Percentiles rank a stretch among this genome's conserved stretches.
These are phyloP conservation scores for Halichoerus grypus DNA, from an alignment of 2,113 vertebrate species.

Conservation along the genomic window DNA sequence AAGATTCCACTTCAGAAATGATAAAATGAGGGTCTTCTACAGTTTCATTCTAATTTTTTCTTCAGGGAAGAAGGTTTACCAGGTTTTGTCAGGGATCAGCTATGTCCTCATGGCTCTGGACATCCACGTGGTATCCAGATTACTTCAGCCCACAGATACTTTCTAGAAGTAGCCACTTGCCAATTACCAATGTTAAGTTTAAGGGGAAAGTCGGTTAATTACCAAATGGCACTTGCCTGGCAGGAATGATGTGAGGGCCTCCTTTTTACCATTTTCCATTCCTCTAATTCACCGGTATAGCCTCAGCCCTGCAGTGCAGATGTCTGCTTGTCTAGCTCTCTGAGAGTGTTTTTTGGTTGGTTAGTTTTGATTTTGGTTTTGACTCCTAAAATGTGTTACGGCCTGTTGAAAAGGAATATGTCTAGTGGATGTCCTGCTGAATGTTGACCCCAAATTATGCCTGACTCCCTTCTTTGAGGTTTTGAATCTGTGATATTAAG, in stretches of 20 bases:
- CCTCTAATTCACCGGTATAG: background rate
- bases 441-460: background rate
- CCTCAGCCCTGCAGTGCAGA: background rate
- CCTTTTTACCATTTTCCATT: background rate
- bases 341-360: background rate
- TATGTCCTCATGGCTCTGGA: background rate
- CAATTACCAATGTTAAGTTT: background rate
- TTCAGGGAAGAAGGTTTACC: background rate
- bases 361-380: slow-evolving; percentile 19
- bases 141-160: background rate
- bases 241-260: background rate
- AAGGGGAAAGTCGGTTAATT: slow-evolving; percentile 4
- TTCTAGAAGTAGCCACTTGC: slow-evolving; percentile 36
- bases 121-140: background rate
- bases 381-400: background rate
- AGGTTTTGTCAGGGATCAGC: background rate
- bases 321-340: background rate
- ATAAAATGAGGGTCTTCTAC: background rate
- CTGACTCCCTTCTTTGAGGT: background rate
- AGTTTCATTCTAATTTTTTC: slow-evolving; percentile 4
- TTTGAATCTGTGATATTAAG: background rate
- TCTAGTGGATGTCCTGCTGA: background rate
- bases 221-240: background rate
- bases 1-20: slow-evolving; percentile 16
- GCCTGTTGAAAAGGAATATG: background rate